Evolutionary conservation across 2,797 vertebrate genomes (phyloP), one percentile per base, ranked within the genome.

Genomic region (Myripristis jacobus): DNA sequence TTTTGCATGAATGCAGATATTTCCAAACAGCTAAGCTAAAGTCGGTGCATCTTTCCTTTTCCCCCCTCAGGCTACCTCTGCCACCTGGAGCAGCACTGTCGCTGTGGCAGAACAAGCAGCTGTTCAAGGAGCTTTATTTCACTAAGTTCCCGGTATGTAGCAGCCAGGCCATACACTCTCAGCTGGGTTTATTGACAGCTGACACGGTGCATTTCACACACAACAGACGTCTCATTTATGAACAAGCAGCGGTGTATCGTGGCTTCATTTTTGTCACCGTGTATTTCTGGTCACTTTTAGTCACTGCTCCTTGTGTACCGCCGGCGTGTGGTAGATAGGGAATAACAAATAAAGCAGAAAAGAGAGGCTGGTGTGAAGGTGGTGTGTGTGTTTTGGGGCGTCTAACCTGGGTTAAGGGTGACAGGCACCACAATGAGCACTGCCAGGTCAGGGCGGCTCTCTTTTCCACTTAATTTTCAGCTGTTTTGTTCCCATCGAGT

Each of bases 61-160:
- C 51, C 13, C 24, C 22, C 11, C 36, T 44, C 71, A 99, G 97
- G 79, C 92, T 97, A 2, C 97, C 98, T 73, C 93, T 99, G 70
- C 96, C 97, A 60, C 97, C 97, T 7, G 97, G 97, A 48, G 92
- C 96, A 0, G 96, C 97, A 9, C 85, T 96, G 7, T 95, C 95
- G 56, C 94, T 99, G 80, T 99, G 98, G 97, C 93, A 97, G 93
- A 99, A 97, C 91, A 60, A 90, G 12, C 90, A 93, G 51, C 88
- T 94, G 34, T 99, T 96, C 82, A 95, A 93, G 83, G 87, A 96
- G 69, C 88, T 97, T 2, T 99, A 98, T 90, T 99, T 98, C 86
- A 89, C 93, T 50, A 98, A 96, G 86, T 99, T 96, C 90, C 94
- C 96, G 2, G 98, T 99, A 95, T 93, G 95, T 86, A 4, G 18